A percentile compares a stretch with the other conserved stretches of the same genome.
Conservation (phyloP, 2,888 invertebrate genomes). For the Thymelicus acteon region DNA sequence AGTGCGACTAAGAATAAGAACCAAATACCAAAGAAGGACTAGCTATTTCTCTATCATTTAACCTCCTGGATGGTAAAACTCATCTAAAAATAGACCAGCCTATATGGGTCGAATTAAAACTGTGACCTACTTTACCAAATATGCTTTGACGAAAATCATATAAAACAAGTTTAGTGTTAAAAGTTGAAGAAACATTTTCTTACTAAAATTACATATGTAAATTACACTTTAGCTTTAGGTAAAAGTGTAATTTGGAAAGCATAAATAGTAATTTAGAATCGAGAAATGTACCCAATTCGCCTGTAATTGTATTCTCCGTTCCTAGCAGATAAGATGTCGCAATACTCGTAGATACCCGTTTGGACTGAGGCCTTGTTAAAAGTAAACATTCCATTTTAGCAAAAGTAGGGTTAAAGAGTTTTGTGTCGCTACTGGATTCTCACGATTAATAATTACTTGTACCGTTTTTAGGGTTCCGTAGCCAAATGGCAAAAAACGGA, state of each 20-base stretch:
- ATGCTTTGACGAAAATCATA: no score
- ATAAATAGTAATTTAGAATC: conserved; percentile 3
- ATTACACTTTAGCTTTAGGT: background rate
- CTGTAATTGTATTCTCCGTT: background rate
- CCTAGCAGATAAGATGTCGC: conserved; percentile 6
- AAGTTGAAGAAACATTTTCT: background rate
- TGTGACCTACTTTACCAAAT: no score
- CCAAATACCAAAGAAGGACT: no score
- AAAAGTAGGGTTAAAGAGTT: background rate
- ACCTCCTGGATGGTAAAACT: no score
- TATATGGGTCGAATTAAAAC: no score
- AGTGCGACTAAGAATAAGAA: no score
- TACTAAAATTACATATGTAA: background rate
- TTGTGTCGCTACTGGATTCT: background rate
- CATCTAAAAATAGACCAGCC: no score
- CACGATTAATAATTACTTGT: background rate
- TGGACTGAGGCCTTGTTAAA: background rate
- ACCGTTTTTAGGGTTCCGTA: no score
- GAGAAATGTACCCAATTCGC: conserved; percentile 8
- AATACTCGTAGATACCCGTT: background rate
- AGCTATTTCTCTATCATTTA: no score
- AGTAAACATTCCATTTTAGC: background rate
- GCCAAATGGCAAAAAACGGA: no score
- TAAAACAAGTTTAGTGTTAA: no score
- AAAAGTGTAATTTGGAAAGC: background rate